Evolutionary conservation across 37 sponge, comb jelly and placozoan species (phyloP).

Genomic region (Mnemiopsis leidyi): DNA sequence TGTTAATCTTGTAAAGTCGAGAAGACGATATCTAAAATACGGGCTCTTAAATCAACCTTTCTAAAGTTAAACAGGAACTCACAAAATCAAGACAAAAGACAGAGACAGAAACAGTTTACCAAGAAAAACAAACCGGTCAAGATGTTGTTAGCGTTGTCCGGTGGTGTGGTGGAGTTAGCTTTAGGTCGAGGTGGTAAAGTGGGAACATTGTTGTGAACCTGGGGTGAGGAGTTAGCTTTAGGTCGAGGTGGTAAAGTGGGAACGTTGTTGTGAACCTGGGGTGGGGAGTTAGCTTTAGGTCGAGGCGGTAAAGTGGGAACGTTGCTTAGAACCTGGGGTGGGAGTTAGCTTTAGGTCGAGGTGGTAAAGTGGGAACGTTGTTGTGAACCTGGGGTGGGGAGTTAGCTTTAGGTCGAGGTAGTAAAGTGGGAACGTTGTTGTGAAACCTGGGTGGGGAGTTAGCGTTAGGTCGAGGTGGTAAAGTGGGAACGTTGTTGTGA

Average conservation of each 20-base stretch:
- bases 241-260: too few relatives aligned
- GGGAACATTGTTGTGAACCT: background rate
- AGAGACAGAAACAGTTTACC: background rate
- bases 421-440: background rate
- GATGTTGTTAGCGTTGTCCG: slow-evolving; percentile 33
- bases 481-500: background rate
- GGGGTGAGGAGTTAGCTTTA: too few relatives aligned
- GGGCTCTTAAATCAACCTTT: too few relatives aligned
- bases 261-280: background rate
- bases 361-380: background rate
- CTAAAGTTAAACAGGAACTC: too few relatives aligned
- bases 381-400: background rate
- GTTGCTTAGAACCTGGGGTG: too few relatives aligned
- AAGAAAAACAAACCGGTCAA: background rate
- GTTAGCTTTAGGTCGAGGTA: too few relatives aligned
- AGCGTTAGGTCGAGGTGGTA: slow-evolving; percentile 1
- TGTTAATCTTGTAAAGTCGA: too few relatives aligned
- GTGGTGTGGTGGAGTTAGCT: background rate
- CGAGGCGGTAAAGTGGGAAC: background rate
- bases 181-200: slow-evolving; percentile 7
- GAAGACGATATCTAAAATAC: too few relatives aligned
- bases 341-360: background rate
- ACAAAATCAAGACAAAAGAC: too few relatives aligned
- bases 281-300: background rate
- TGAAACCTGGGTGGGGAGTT: background rate